phyloP scores from a whole-genome alignment of 2,797 vertebrate species.

The Eleutherodactylus coqui region DNA sequence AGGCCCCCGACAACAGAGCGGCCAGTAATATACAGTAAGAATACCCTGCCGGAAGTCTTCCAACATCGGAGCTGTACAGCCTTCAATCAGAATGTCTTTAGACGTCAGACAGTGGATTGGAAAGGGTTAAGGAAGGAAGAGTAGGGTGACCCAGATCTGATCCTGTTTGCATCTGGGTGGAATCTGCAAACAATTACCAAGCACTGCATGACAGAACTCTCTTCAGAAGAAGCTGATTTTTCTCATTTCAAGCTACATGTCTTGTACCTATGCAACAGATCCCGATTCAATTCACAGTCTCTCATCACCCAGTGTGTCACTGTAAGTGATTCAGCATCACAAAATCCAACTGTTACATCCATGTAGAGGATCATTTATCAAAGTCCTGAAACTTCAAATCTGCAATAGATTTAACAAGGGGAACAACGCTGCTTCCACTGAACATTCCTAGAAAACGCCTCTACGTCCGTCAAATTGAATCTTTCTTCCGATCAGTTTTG shows the following conservation, averaged over 20 bases:
- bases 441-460: not conserved
- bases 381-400: slow-evolving; percentile 26
- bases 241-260: slow-evolving; percentile 16
- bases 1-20: too few relatives aligned
- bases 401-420: slow-evolving; percentile 17
- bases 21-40: too few relatives aligned
- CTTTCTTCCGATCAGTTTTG: not conserved
- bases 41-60: too few relatives aligned
- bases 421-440: slow-evolving; percentile 1
- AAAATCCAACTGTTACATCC: slow-evolving; percentile 18
- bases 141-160: slow-evolving; percentile 36
- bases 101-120: too few relatives aligned
- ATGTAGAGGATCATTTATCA: slow-evolving; percentile 47
- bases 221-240: slow-evolving; percentile 6
- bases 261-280: slow-evolving; percentile 33
- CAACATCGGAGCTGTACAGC: too few relatives aligned
- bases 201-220: slow-evolving; percentile 22
- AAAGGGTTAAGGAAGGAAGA: too few relatives aligned
- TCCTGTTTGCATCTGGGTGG: slow-evolving; percentile 49
- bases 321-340: slow-evolving; percentile 41
- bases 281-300: not conserved
- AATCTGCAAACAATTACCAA: slow-evolving; percentile 50
- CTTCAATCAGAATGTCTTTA: too few relatives aligned
- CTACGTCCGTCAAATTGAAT: not conserved
- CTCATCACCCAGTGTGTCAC: slow-evolving; percentile 35